Conservation (phyloP, 2,113 vertebrate genomes). For the Cephalopholis sonnerati region DNA sequence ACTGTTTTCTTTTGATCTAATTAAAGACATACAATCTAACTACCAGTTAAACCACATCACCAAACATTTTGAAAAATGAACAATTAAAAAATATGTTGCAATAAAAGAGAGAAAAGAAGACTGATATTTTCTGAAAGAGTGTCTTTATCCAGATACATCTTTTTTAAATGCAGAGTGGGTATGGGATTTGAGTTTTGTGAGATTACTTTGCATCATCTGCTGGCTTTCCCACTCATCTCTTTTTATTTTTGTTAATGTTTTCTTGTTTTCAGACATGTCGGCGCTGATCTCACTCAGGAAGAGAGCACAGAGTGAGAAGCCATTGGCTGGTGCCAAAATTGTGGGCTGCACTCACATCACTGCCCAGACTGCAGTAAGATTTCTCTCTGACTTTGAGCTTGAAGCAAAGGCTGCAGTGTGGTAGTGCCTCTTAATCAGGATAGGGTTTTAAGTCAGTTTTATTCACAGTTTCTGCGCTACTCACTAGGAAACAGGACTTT, state of each 20-base stretch:
- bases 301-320: conserved; percentile 98
- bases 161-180: not conserved
- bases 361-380: conserved; percentile 95
- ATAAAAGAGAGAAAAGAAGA: not conserved
- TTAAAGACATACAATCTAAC: not conserved
- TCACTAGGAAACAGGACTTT: not conserved
- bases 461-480: conserved; percentile 5
- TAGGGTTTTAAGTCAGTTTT: not conserved
- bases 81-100: not conserved
- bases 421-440: conserved; percentile 8
- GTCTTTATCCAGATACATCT: not conserved
- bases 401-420: conserved; percentile 4
- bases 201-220: conserved; percentile 2
- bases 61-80: not conserved
- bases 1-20: not conserved
- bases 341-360: conserved; percentile 99
- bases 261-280: conserved; percentile 92
- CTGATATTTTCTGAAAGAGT: too few relatives aligned
- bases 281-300: conserved; percentile 98
- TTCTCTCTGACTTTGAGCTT: conserved; percentile 31
- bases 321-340: conserved; percentile 97
- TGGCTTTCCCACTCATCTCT: conserved; percentile 9
- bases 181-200: not conserved
- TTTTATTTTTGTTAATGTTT: not conserved
- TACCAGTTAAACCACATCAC: not conserved